Conservation (phyloP, 2,888 invertebrate genomes). For the Holacanthella duospinosa region DNA sequence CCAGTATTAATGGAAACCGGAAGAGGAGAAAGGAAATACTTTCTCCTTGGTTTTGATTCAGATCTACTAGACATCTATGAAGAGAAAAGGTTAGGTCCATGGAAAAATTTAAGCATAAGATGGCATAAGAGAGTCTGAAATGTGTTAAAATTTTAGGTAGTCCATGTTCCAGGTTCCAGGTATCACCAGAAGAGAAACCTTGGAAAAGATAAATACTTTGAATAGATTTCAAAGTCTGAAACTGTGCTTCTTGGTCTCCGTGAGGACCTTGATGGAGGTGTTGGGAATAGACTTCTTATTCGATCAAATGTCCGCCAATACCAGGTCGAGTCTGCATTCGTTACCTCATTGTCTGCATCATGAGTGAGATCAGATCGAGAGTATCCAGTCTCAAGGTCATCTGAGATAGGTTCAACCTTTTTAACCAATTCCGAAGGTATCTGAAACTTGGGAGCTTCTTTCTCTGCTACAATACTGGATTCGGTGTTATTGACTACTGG, state of each 20-base stretch:
- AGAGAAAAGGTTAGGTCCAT: no score
- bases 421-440: slow-evolving; percentile 16
- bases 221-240: no score
- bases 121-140: background rate
- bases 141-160: background rate
- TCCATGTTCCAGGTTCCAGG: no score
- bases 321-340: slow-evolving; percentile 24
- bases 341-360: slow-evolving; percentile 16
- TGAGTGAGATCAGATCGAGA: slow-evolving; percentile 12
- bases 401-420: slow-evolving; percentile 19
- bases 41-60: background rate
- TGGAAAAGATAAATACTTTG: no score
- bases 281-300: slow-evolving; percentile 15
- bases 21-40: background rate
- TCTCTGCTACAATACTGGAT: background rate
- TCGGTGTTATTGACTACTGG: background rate
- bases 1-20: background rate
- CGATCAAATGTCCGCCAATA: slow-evolving; percentile 21
- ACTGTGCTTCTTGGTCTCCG: slow-evolving; percentile 1
- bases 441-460: background rate
- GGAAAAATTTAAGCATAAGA: background rate
- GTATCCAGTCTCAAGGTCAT: slow-evolving; percentile 15
- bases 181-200: background rate
- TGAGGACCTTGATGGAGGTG: background rate
- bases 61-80: no score